A percentile compares a stretch with the other conserved stretches of the same genome.
These are phyloP conservation scores for Larimichthys crocea DNA, from an alignment of 2,113 vertebrate species.

Conservation along the genomic window DNA sequence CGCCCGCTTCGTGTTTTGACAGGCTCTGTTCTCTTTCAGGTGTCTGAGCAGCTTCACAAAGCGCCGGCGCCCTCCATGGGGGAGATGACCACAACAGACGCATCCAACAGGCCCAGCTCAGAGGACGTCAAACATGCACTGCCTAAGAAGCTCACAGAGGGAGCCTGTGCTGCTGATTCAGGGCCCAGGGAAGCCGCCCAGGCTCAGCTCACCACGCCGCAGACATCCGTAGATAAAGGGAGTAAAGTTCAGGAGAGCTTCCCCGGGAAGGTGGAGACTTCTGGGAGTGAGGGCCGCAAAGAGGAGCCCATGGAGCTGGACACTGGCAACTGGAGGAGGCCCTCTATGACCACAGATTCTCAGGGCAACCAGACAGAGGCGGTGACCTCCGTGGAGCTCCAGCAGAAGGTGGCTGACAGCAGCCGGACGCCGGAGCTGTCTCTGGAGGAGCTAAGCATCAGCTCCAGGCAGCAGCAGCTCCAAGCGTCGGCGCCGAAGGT, in stretches of 20 bases:
- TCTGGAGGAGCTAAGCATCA: slow-evolving; percentile 96
- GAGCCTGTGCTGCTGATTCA: slow-evolving; percentile 76
- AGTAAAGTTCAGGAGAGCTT: slow-evolving; percentile 68
- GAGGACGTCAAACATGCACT: slow-evolving; percentile 89
- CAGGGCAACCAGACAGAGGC: slow-evolving; percentile 68
- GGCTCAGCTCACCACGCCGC: slow-evolving; percentile 71
- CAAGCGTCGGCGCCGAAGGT: slow-evolving; percentile 67
- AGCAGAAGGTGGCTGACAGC: slow-evolving; percentile 84
- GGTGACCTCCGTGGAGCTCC: slow-evolving; percentile 66
- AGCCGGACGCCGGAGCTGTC: slow-evolving; percentile 90
- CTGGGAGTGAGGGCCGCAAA: slow-evolving; percentile 76
- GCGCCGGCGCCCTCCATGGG: slow-evolving; percentile 79
- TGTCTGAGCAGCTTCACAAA: slow-evolving; percentile 81
- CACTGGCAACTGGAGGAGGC: slow-evolving; percentile 76
- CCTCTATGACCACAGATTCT: slow-evolving; percentile 72
- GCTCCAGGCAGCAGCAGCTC: slow-evolving; percentile 84
- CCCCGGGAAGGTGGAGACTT: slow-evolving; percentile 70
- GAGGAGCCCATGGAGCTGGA: slow-evolving; percentile 93
- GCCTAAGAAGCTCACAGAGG: slow-evolving; percentile 88
- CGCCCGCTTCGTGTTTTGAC: slow-evolving; percentile 54
- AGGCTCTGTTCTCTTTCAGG: slow-evolving; percentile 77
- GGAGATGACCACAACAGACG: slow-evolving; percentile 94
- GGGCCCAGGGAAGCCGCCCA: slow-evolving; percentile 81
- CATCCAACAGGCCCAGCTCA: slow-evolving; percentile 87
- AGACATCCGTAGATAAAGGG: slow-evolving; percentile 76